These are phyloP conservation scores for Parasteatoda lunata DNA, from an alignment of 2,888 invertebrate genomes.

Conservation along the genomic window DNA sequence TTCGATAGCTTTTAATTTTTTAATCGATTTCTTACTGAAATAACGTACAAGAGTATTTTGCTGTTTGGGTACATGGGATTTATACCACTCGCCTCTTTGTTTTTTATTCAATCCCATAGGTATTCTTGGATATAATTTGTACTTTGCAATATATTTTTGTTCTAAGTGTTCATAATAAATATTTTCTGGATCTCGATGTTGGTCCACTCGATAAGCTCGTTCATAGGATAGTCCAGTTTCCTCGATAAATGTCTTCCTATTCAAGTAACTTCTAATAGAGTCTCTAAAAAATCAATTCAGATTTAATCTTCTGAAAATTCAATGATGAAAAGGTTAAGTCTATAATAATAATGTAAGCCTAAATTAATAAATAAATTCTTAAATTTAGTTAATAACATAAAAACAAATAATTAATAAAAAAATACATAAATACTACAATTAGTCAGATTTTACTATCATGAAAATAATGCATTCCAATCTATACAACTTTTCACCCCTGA, in stretches of 20 bases:
- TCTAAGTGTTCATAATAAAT: slow-evolving; percentile 73
- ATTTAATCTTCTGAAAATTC: neutral
- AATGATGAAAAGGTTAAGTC: neutral
- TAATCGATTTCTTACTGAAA: slow-evolving; percentile 38
- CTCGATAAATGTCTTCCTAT: slow-evolving; percentile 63
- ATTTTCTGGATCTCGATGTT: slow-evolving; percentile 72
- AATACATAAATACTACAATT: too few species aligned
- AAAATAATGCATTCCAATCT: too few species aligned
- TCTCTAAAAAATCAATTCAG: slow-evolving; percentile 28
- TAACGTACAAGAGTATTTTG: slow-evolving; percentile 26
- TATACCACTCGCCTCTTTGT: slow-evolving; percentile 7
- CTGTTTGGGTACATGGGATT: neutral
- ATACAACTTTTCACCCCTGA: too few species aligned
- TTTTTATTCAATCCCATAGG: slow-evolving; percentile 42
- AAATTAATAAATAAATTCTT: neutral
- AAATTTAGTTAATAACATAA: too few species aligned
- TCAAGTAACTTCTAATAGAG: slow-evolving; percentile 51
- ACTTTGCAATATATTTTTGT: slow-evolving; percentile 73
- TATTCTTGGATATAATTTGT: slow-evolving; percentile 61
- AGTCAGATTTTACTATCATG: too few species aligned
- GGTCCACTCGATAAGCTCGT: slow-evolving; percentile 73
- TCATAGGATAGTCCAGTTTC: slow-evolving; percentile 70
- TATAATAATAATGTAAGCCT: neutral
- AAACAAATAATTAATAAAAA: too few species aligned
- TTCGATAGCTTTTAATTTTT: slow-evolving; percentile 6